Base-by-base conservation (phyloP, 2,888 invertebrate species). In the Pyrochroa serraticornis region DNA sequence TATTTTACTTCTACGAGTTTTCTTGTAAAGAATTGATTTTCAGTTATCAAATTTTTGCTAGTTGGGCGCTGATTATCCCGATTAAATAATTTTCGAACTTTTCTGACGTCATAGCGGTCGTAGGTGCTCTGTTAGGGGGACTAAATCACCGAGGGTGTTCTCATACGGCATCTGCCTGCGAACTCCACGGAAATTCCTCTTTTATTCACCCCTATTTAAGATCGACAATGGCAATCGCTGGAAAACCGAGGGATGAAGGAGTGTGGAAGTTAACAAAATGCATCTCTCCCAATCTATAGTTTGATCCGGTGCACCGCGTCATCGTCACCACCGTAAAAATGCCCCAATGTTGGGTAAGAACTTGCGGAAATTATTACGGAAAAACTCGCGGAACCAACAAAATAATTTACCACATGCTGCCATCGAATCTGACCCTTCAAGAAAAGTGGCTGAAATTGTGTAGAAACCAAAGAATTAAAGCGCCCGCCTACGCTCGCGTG, bases 301-400 rank as follows among this genome's bases (percentile, higher is more conserved):
- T 41, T 51, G 35, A 44, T 41, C 35, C 32, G 9, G 31, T 47
- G 48, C 37, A 49, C 14, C 31, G 13, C 36, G 55, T 22, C 36
- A 50, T 47, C 33, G 45, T 30, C 37, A 22, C 6, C 10, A n/a
- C 22, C 22, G 22, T 22, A 7, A 74, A 73, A 67, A 83, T 83
- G 83, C 83, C 83, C 62, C 82, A 82, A 74, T 83, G 83, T 74
- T 82, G 79, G 64, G 82, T 83, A 44, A 77, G 77, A 62, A 79
- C 79, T 61, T 83, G 83, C 71, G 77, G 80, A 53, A 83, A 83
- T 71, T 82, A 82, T 68, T 82, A 83, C 69, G 79, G 81, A 41
- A 81, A 82, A 68, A 82, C 83, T 37, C 77, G 81, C 35, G 79
- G 79, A 30, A 70, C 63, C 32, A 53, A 62, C 10, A 68, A 68